Percentiles rank a stretch among this genome's conserved stretches.
These are phyloP conservation scores for Acromyrmex heyeri DNA, from an alignment of 1,140 invertebrate genomes.

Conservation along the genomic window DNA sequence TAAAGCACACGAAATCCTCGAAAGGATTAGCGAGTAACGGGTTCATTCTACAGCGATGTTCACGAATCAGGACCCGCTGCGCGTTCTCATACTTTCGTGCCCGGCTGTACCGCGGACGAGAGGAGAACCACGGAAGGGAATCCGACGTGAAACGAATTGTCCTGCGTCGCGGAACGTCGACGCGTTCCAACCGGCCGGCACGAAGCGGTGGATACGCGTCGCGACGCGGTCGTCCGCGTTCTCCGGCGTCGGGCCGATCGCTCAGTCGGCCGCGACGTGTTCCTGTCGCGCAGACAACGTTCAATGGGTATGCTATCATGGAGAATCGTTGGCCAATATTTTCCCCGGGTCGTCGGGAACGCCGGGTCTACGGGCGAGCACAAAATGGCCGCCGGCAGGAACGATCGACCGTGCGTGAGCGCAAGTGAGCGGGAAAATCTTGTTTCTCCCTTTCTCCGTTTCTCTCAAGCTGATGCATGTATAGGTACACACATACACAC, in stretches of 20 bases:
- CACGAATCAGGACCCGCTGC: not conserved
- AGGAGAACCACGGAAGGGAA: constrained; percentile 66
- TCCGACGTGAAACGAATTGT: constrained; percentile 67
- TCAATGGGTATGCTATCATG: constrained; percentile 28
- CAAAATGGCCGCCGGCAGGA: constrained; percentile 83
- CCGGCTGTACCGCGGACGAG: constrained; percentile 61
- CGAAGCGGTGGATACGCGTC: constrained; percentile 8
- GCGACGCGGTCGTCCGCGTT: constrained; percentile 18
- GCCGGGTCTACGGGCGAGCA: constrained; percentile 77
- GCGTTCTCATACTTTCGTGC: constrained; percentile 32
- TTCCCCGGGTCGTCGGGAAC: constrained; percentile 78
- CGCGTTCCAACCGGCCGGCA: not conserved
- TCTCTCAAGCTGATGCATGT: constrained; percentile 39
- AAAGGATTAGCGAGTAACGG: not conserved
- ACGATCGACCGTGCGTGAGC: constrained; percentile 82
- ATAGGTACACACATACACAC: not conserved
- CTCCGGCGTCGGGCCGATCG: constrained; percentile 41
- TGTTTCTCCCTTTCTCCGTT: constrained; percentile 56
- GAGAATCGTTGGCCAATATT: constrained; percentile 80
- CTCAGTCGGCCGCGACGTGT: constrained; percentile 42
- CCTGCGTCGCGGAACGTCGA: constrained; percentile 25
- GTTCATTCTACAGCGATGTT: not conserved
- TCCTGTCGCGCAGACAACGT: constrained; percentile 40
- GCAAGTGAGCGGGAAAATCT: constrained; percentile 69
- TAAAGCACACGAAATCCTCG: not conserved